Percentiles rank a stretch among this genome's conserved stretches.
Conservation (phyloP, 2,888 invertebrate genomes). For the Amaurobius ferox region DNA sequence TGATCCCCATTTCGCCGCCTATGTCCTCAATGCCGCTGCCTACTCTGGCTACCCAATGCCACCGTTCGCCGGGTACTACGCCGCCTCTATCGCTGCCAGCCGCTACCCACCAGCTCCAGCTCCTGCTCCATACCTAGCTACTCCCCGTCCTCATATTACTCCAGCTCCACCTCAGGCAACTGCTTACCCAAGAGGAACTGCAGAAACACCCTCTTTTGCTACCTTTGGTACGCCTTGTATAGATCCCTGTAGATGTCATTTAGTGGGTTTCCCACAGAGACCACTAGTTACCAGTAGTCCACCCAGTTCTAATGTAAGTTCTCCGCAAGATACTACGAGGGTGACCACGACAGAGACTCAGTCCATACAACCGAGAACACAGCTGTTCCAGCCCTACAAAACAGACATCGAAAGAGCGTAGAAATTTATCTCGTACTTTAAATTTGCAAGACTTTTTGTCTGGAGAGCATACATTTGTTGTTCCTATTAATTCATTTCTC, state of each 20-base stretch:
- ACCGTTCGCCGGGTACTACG: conserved; percentile 77
- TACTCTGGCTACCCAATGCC: conserved; percentile 80
- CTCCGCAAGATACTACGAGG: conserved; percentile 5
- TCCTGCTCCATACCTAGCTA: conserved; percentile 57
- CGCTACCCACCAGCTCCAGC: conserved; percentile 71
- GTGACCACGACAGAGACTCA: conserved; percentile 32
- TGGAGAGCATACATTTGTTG: no score
- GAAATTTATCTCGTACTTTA: no score
- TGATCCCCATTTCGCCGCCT: conserved; percentile 93
- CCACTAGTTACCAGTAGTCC: conserved; percentile 58
- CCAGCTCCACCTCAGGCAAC: conserved; percentile 40
- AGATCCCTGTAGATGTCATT: conserved; percentile 73
- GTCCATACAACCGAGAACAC: conserved; percentile 26
- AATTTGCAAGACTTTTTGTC: no score
- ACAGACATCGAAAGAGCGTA: conserved; percentile 78
- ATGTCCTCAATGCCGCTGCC: conserved; percentile 92
- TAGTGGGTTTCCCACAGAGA: conserved; percentile 74
- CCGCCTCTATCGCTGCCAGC: conserved; percentile 61
- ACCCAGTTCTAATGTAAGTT: conserved; percentile 36
- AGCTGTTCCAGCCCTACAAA: conserved; percentile 86
- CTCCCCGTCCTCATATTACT: conserved; percentile 50
- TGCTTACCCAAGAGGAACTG: not conserved
- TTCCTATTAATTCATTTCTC: no score
- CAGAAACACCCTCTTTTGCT: not conserved
- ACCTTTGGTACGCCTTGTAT: conserved; percentile 35